Conservation (phyloP, 2,888 invertebrate genomes). For the Oeneis ivallda region DNA sequence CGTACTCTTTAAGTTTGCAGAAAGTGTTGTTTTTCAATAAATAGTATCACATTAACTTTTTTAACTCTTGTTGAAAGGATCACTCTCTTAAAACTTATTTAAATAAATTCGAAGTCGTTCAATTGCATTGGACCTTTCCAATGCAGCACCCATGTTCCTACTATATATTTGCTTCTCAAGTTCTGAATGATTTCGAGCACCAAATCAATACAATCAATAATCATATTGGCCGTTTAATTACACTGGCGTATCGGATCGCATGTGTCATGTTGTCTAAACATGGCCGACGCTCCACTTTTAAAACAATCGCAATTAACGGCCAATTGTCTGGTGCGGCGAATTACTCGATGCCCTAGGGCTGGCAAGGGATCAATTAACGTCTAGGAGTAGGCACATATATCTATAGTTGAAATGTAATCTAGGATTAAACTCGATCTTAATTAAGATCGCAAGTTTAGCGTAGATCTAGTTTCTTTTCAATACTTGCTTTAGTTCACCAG, state of each 20-base stretch:
- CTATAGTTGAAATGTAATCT: background rate
- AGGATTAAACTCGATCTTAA: background rate
- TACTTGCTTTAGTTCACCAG: no score
- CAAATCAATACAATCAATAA: constrained; percentile 9
- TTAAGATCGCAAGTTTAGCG: background rate
- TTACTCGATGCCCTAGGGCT: constrained; percentile 33
- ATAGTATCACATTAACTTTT: no score
- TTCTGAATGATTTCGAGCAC: background rate
- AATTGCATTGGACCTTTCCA: background rate
- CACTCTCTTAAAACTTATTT: no score
- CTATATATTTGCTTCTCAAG: background rate
- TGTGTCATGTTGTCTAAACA: constrained; percentile 52
- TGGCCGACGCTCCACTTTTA: constrained; percentile 61
- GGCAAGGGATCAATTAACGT: constrained; percentile 9
- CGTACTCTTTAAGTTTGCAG: no score
- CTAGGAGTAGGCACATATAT: background rate
- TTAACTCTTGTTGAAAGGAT: no score
- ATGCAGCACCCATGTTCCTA: background rate
- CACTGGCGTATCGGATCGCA: constrained; percentile 30
- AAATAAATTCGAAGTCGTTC: background rate
- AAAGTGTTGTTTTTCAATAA: no score
- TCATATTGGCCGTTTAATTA: constrained; percentile 21
- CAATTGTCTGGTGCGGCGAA: constrained; percentile 60
- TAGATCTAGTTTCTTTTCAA: background rate
- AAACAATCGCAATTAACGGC: constrained; percentile 71